Evolutionary conservation across 2,888 invertebrate genomes (phyloP), one percentile per base, ranked within the genome.

Genomic region (Gisinianus flammeolus): DNA sequence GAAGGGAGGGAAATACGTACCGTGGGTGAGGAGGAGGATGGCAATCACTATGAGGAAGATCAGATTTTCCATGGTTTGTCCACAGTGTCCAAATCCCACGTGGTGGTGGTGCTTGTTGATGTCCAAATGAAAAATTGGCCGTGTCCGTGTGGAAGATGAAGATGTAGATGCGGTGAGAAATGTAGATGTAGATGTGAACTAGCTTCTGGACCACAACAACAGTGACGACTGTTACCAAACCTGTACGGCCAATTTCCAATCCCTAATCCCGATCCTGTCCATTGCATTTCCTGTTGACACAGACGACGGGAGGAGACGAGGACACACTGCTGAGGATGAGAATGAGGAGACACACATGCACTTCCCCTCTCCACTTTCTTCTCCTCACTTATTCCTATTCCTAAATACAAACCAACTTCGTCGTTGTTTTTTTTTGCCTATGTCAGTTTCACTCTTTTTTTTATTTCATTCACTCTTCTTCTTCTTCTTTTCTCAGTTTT

Each of bases 11-110:
- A 54, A 70, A 69, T 35, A 22, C 68, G 30, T 82, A 82, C 82
- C 82, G 74, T 80, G n/a, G n/a, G n/a, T 79, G 66, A 52, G 70
- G 24, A 80, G 79, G 78, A 81, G 78, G 81, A 81, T 81, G 80
- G 80, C 80, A 72, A 83, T 79, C 33, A 80, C 75, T 79, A 81
- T 76, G 79, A 83, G 78, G 76, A 80, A 81, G 78, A 80, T 80
- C 79, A 82, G 81, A 77, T 82, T 79, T 78, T 83, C 81, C 83
- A 83, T 82, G 78, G 79, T 80, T 80, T 77, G 75, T 67, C n/a
- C 62, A 54, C 44, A 71, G 67, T n/a, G n/a, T n/a, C n/a, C n/a
- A n/a, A n/a, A n/a, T n/a, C n/a, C n/a, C n/a, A n/a, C n/a, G n/a
- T n/a, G n/a, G n/a, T n/a, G n/a, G n/a, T n/a, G n/a, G n/a, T n/a